A percentile compares a stretch with the other conserved stretches of the same genome.
Conservation (phyloP, 2,797 vertebrate genomes). For the Eulemur mongoz region DNA sequence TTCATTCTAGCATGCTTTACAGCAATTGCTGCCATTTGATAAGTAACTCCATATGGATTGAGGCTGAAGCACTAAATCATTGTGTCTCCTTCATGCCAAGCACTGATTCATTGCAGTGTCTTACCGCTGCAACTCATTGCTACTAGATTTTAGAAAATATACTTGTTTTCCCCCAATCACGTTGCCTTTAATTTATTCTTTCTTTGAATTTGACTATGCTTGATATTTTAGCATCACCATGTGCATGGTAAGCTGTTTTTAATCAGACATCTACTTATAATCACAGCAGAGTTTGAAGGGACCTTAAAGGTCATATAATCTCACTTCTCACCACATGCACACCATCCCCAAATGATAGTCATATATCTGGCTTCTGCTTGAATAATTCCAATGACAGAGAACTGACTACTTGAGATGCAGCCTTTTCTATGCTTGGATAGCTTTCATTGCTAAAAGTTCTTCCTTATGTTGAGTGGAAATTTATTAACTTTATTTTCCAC, state of each 20-base stretch:
- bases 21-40: constrained; percentile 47
- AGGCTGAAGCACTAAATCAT: constrained; percentile 64
- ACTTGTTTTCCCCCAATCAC: constrained; percentile 36
- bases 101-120: constrained; percentile 63
- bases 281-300: constrained; percentile 46
- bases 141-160: constrained; percentile 54
- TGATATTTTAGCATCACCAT: not conserved
- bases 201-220: not conserved
- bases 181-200: constrained; percentile 44
- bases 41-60: constrained; percentile 69
- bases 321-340: constrained; percentile 39
- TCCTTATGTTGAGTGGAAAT: constrained; percentile 70
- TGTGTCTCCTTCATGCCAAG: constrained; percentile 56
- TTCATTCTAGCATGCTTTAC: constrained; percentile 12
- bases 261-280: constrained; percentile 59
- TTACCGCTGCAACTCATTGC: constrained; percentile 40
- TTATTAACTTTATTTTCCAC: constrained; percentile 75
- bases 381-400: constrained; percentile 74
- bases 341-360: constrained; percentile 67
- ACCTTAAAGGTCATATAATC: constrained; percentile 72
- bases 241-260: constrained; percentile 23
- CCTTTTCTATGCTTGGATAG: constrained; percentile 73
- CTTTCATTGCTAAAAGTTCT: constrained; percentile 76
- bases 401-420: constrained; percentile 75
- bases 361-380: constrained; percentile 75